These are phyloP conservation scores for Gymnosoma rotundatum DNA, from an alignment of 2,888 invertebrate species.

Conservation along the genomic window DNA sequence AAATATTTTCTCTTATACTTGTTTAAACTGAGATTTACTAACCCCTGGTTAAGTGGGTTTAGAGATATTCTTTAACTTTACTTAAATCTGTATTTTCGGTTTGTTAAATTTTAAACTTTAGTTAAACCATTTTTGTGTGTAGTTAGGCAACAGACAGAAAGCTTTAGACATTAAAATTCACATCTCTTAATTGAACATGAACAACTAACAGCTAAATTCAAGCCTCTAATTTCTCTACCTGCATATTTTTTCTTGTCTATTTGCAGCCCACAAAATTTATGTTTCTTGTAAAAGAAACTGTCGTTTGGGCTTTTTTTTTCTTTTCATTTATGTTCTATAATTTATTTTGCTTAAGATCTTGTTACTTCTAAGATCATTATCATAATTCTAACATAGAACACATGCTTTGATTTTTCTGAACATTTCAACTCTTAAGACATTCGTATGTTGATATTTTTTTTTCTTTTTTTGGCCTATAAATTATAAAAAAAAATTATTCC, in stretches of 20 bases:
- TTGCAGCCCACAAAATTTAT: constrained; percentile 9
- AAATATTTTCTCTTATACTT: too few relatives aligned
- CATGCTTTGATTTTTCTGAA: constrained; percentile 12
- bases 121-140: background rate
- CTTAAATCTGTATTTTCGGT: too few relatives aligned
- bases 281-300: constrained; percentile 30
- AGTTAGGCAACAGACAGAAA: too few relatives aligned
- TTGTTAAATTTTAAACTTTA: background rate
- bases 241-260: background rate
- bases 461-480: constrained; percentile 43
- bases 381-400: constrained; percentile 60
- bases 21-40: too few relatives aligned
- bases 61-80: background rate
- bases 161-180: background rate
- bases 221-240: constrained; percentile 1
- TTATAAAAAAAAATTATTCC: constrained; percentile 54
- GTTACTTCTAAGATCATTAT: constrained; percentile 65
- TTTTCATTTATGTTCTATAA: constrained; percentile 40
- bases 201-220: too few relatives aligned
- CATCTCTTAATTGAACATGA: too few relatives aligned
- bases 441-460: constrained; percentile 19
- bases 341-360: constrained; percentile 67
- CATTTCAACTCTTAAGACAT: constrained; percentile 10
- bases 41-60: background rate
- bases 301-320: constrained; percentile 28